Conservation (phyloP, 2,797 vertebrate genomes). For the Nyctibius grandis region DNA sequence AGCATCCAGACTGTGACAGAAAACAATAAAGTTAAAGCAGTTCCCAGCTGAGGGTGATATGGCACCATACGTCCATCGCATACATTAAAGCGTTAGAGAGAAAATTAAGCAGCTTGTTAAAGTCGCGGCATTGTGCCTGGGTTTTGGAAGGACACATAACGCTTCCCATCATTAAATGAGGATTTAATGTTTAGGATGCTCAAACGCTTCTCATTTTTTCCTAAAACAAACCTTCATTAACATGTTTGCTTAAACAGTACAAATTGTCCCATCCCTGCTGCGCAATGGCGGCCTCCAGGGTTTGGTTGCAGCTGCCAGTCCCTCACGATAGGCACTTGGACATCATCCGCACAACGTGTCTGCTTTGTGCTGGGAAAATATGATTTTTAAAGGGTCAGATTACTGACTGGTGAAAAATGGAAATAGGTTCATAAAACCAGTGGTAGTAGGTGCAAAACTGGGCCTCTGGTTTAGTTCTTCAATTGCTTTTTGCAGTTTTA, state of each 20-base stretch:
- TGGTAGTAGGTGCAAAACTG: background rate
- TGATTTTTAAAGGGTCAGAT: background rate
- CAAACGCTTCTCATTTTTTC: slow-evolving; percentile 5
- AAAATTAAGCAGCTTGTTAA: slow-evolving; percentile 16
- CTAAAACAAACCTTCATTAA: slow-evolving; percentile 19
- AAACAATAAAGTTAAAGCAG: slow-evolving; percentile 9
- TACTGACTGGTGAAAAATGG: background rate
- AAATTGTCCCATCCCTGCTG: background rate
- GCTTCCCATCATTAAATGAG: slow-evolving; percentile 8
- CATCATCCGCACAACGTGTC: background rate
- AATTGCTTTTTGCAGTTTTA: background rate
- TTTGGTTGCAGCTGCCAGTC: background rate
- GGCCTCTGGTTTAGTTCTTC: background rate
- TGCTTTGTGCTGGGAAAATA: background rate
- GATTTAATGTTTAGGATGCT: background rate
- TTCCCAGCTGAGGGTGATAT: background rate
- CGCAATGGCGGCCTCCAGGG: background rate
- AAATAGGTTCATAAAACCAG: background rate
- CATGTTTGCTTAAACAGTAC: background rate
- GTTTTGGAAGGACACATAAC: background rate
- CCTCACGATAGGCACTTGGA: background rate
- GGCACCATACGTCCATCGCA: background rate
- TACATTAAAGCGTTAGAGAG: background rate
- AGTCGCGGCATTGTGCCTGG: background rate
- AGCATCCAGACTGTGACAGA: background rate